Evolutionary conservation across 1,140 invertebrate genomes (phyloP).

Genomic region (Achroia grisella): DNA sequence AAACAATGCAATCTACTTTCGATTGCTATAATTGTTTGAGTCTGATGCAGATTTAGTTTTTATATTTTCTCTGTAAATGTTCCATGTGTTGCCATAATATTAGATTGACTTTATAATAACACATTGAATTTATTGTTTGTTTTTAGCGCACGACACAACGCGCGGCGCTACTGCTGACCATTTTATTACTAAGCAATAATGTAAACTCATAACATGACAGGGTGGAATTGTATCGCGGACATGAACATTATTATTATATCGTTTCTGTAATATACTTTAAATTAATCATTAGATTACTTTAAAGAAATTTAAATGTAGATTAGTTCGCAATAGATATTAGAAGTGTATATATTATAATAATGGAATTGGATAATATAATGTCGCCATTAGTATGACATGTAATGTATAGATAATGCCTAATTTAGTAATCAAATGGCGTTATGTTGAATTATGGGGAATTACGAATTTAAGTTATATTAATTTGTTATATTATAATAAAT

Average conservation of each 20-base stretch:
- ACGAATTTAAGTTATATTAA: slow-evolving; percentile 10
- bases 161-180: too few species aligned
- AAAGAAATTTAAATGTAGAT: slow-evolving; percentile 6
- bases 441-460: slow-evolving; percentile 2
- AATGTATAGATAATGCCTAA: slow-evolving; percentile 6
- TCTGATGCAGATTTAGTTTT: slow-evolving; percentile 63
- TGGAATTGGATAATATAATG: slow-evolving; percentile 4
- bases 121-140: too few species aligned
- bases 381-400: slow-evolving; percentile 7
- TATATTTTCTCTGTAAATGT: slow-evolving; percentile 7
- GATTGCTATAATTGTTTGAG: slow-evolving; percentile 15
- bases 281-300: slow-evolving; percentile 10
- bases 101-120: background rate
- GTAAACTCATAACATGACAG: slow-evolving; percentile 8
- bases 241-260: background rate
- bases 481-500: slow-evolving; percentile 4
- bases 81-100: slow-evolving; percentile 20
- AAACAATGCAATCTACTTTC: slow-evolving; percentile 48
- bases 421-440: slow-evolving; percentile 9
- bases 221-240: background rate
- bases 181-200: slow-evolving; percentile 7
- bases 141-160: too few species aligned
- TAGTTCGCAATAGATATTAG: slow-evolving; percentile 3
- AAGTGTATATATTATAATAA: slow-evolving; percentile 10
- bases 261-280: slow-evolving; percentile 9